Conservation (phyloP, 2,888 invertebrate genomes). For the Dysmachus trigonus region DNA sequence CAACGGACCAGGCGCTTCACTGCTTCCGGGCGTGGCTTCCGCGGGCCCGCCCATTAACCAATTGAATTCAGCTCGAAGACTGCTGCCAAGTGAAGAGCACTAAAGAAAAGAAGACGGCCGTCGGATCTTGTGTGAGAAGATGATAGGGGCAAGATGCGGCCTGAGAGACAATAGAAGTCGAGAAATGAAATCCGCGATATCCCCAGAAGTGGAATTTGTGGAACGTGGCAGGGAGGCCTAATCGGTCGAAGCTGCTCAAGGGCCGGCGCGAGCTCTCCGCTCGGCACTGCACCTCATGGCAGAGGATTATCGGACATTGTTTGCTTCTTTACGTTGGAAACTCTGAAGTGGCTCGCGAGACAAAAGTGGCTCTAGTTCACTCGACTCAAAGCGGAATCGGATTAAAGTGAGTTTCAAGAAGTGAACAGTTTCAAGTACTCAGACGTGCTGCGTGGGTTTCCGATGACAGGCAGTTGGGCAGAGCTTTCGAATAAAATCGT, state of each 20-base stretch:
- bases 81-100: neutral
- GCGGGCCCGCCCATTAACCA: neutral
- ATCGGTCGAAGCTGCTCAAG: neutral
- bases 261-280: neutral
- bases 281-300: neutral
- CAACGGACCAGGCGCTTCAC: neutral
- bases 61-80: neutral
- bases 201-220: slow-evolving; percentile 5
- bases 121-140: neutral
- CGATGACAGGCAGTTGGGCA: neutral
- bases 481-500: neutral
- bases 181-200: neutral
- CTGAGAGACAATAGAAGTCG: slow-evolving; percentile 1
- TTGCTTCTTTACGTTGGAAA: slow-evolving; percentile 18
- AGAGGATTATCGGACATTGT: slow-evolving; percentile 34
- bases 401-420: slow-evolving; percentile 25
- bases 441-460: slow-evolving; percentile 4
- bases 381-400: slow-evolving; percentile 22
- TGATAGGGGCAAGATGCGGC: neutral
- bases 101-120: neutral
- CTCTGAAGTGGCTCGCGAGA: slow-evolving; percentile 29
- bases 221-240: neutral
- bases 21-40: neutral
- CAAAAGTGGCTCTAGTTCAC: slow-evolving; percentile 22
- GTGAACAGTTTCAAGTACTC: slow-evolving; percentile 38